Evolutionary conservation across 1,140 invertebrate species (phyloP).

Genomic region (Varroa destructor): DNA sequence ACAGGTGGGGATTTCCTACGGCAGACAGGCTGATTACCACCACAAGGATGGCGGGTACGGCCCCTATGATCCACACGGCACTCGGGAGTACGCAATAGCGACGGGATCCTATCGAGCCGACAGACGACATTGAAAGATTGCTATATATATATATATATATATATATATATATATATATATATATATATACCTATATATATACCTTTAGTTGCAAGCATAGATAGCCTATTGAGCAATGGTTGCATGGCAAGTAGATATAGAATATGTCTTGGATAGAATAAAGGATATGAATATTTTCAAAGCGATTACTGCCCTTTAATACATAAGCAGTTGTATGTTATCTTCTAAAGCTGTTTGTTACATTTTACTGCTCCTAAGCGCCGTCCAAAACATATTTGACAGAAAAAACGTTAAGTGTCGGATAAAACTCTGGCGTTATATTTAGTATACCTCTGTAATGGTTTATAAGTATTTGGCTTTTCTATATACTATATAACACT

Average conservation of each 20-base stretch:
- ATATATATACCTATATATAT: no score
- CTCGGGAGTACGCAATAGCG: neutral
- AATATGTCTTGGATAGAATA: neutral
- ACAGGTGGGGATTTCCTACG: neutral
- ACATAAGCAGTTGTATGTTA: no score
- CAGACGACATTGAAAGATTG: no score
- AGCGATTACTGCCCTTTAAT: neutral
- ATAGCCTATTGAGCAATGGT: no score
- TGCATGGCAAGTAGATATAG: neutral
- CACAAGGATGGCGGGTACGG: slow-evolving; percentile 20
- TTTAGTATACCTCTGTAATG: no score
- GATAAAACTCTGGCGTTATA: neutral
- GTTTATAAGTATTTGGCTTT: no score
- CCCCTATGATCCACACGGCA: slow-evolving; percentile 8
- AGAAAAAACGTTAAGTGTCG: neutral
- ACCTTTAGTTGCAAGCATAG: no score
- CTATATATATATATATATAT: no score
- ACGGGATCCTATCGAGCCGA: no score
- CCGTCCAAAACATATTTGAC: neutral
- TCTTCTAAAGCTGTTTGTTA: neutral
- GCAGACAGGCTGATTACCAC: neutral
- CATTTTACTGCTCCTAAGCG: neutral
- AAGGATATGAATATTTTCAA: neutral
- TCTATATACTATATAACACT: no score
- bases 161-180: no score